A percentile compares a stretch with the other conserved stretches of the same genome.
These are phyloP conservation scores for Scaptodrosophila latifasciaeformis DNA, from an alignment of 2,888 invertebrate genomes.

Conservation along the genomic window DNA sequence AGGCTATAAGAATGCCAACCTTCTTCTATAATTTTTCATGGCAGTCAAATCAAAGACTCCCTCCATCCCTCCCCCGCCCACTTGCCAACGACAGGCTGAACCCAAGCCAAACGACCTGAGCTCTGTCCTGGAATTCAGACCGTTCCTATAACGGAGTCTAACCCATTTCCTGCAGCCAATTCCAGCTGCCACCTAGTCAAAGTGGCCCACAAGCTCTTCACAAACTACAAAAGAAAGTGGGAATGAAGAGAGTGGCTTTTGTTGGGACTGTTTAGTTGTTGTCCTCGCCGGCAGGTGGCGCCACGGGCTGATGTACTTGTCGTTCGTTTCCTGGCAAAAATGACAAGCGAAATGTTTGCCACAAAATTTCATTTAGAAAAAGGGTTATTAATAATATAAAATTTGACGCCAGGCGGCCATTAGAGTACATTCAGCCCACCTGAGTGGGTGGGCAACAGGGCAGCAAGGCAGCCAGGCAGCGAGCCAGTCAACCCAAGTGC, in stretches of 20 bases:
- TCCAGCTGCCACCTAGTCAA: neutral
- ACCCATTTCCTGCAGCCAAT: neutral
- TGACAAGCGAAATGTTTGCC: conserved; percentile 62
- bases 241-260: no score
- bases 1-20: no score
- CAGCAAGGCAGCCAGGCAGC: neutral
- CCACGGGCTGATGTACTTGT: conserved; percentile 53
- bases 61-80: neutral
- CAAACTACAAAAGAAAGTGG: no score
- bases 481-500: neutral
- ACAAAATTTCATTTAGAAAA: conserved; percentile 62
- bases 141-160: neutral
- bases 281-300: conserved; percentile 1
- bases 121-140: no score
- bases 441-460: no score
- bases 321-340: conserved; percentile 58
- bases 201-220: no score
- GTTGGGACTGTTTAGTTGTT: no score
- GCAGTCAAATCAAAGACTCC: neutral
- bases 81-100: neutral
- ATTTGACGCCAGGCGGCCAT: conserved; percentile 48
- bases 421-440: conserved; percentile 4
- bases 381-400: conserved; percentile 64
- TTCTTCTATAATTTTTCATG: neutral
- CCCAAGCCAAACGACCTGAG: neutral